A percentile compares a stretch with the other conserved stretches of the same genome.
phyloP scores from a whole-genome alignment of 2,888 invertebrate genomes.

The Matsumyia berberina region DNA sequence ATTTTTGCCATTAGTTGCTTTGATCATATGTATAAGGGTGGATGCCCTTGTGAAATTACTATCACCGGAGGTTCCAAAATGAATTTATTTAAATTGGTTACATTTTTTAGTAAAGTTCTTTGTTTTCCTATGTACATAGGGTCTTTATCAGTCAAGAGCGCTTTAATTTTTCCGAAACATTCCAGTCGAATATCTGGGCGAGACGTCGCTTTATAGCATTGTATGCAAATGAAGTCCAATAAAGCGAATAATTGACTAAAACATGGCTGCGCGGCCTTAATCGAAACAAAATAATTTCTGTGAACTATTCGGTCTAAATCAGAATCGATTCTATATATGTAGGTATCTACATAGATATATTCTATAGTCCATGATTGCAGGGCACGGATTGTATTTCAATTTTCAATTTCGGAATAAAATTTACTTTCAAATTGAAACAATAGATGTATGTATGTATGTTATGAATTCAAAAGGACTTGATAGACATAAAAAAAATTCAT shows the following conservation, averaged over 20 bases:
- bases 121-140: too few relatives aligned
- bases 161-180: background rate
- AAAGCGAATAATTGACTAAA: slow-evolving; percentile 8
- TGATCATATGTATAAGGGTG: background rate
- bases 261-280: slow-evolving; percentile 11
- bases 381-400: slow-evolving; percentile 1
- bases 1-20: background rate
- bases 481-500: background rate
- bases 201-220: background rate
- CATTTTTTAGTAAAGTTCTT: background rate
- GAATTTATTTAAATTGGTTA: slow-evolving; percentile 1
- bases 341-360: too few relatives aligned
- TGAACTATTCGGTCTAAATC: background rate
- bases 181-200: background rate
- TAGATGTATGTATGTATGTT: too few relatives aligned
- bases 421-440: background rate
- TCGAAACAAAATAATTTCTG: slow-evolving; percentile 12
- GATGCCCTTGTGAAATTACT: background rate
- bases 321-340: slow-evolving; percentile 30
- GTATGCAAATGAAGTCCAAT: slow-evolving; percentile 26
- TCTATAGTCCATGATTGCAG: background rate
- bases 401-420: background rate
- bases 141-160: background rate
- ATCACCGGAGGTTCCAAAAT: background rate
- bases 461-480: too few relatives aligned